These are phyloP conservation scores for Metridium senile DNA, from an alignment of 92 coral and sea anemone genomes.

Conservation along the genomic window DNA sequence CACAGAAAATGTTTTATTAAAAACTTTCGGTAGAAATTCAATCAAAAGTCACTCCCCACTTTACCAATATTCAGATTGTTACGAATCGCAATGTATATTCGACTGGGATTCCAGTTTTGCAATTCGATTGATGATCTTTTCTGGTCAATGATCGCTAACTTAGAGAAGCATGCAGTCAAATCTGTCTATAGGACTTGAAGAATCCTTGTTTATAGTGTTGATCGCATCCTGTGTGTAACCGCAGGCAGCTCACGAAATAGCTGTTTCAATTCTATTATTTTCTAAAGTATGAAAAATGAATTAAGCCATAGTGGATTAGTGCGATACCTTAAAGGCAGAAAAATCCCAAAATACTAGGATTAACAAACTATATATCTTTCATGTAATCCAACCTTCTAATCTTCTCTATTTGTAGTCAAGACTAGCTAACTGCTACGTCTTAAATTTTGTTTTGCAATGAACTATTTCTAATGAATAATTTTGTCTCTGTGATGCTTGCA, in stretches of 20 bases:
- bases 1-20: neutral
- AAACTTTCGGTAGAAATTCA: neutral
- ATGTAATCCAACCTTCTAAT: neutral
- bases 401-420: no score
- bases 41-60: conserved; percentile 4
- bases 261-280: neutral
- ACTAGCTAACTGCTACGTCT: no score
- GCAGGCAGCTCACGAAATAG: neutral
- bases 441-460: no score
- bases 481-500: no score
- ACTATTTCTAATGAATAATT: no score
- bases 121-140: neutral
- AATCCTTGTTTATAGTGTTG: neutral
- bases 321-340: neutral
- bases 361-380: neutral
- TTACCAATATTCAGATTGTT: neutral
- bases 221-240: conserved; percentile 2
- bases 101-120: neutral
- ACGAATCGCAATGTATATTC: neutral
- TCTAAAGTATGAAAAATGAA: neutral
- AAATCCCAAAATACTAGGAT: neutral
- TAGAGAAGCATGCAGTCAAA: neutral
- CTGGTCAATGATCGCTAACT: neutral
- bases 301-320: neutral
- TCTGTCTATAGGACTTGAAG: neutral